These are phyloP conservation scores for Dendroctonus ponderosae DNA, from an alignment of 1,140 invertebrate genomes.

Conservation along the genomic window DNA sequence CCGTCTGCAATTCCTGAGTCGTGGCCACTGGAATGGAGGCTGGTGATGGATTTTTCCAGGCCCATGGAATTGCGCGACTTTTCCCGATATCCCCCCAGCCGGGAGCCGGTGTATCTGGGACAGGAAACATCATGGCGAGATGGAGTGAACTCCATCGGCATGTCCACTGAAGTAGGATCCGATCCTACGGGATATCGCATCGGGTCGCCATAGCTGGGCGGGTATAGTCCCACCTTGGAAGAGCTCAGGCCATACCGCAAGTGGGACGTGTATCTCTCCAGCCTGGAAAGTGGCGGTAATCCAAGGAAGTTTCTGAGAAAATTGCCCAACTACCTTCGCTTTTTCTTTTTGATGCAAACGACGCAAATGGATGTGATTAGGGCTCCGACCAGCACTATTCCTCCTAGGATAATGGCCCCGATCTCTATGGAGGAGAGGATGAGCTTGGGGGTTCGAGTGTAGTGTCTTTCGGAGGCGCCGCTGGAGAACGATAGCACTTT, in stretches of 20 bases:
- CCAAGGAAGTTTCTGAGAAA: background rate
- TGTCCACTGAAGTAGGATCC: slow-evolving; percentile 38
- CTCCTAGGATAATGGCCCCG: slow-evolving; percentile 72
- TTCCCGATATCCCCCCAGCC: slow-evolving; percentile 30
- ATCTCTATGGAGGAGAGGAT: slow-evolving; percentile 74
- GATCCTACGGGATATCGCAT: slow-evolving; percentile 37
- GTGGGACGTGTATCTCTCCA: slow-evolving; percentile 42
- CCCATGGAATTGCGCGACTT: slow-evolving; percentile 43
- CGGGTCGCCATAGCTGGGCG: slow-evolving; percentile 39
- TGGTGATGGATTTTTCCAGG: slow-evolving; percentile 68
- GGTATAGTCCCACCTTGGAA: slow-evolving; percentile 44
- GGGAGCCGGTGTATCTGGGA: slow-evolving; percentile 34
- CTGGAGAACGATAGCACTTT: slow-evolving; percentile 58
- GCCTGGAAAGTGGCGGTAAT: background rate
- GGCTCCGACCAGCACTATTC: slow-evolving; percentile 75
- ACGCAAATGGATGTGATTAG: slow-evolving; percentile 74
- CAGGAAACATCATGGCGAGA: slow-evolving; percentile 42
- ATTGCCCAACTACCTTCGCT: slow-evolving; percentile 51
- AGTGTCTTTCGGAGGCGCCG: slow-evolving; percentile 47
- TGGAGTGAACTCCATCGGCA: slow-evolving; percentile 33
- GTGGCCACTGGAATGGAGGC: slow-evolving; percentile 75
- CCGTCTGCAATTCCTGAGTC: slow-evolving; percentile 72
- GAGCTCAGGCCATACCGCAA: slow-evolving; percentile 42
- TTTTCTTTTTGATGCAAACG: slow-evolving; percentile 65
- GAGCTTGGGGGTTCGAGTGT: slow-evolving; percentile 53